Percentiles rank a stretch among this genome's conserved stretches.
Evolutionary conservation across 2,888 invertebrate genomes (phyloP).

Genomic region (Callyntrura guangdongensis): DNA sequence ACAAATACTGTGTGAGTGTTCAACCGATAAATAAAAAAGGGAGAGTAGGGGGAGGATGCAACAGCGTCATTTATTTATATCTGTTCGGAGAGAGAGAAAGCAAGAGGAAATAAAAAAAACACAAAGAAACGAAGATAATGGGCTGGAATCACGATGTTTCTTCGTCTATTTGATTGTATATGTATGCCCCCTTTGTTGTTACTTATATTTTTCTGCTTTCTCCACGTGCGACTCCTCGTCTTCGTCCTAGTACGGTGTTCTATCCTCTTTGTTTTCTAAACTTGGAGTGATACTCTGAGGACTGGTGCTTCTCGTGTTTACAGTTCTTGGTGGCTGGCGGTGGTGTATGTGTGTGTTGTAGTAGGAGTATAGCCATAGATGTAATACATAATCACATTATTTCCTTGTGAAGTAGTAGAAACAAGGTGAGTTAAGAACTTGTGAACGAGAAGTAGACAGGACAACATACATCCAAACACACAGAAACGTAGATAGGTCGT

Average conservation of each 20-base stretch:
- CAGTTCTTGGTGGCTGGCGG: neutral
- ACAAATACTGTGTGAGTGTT: neutral
- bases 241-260: neutral
- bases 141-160: constrained; percentile 61
- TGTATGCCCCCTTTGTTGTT: constrained; percentile 2
- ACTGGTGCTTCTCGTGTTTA: constrained; percentile 62
- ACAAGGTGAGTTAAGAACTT: constrained; percentile 57
- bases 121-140: constrained; percentile 27
- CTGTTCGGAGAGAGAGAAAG: neutral
- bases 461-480: neutral
- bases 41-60: constrained; percentile 44
- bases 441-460: constrained; percentile 30
- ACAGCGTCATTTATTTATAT: constrained; percentile 72
- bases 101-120: neutral
- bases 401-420: constrained; percentile 59
- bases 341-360: neutral
- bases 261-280: constrained; percentile 64
- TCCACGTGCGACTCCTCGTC: constrained; percentile 62
- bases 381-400: constrained; percentile 71
- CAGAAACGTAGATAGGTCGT: neutral
- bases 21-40: neutral
- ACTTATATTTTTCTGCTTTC: constrained; percentile 32
- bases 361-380: neutral
- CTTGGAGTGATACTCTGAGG: constrained; percentile 51
- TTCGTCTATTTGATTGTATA: constrained; percentile 32